These are phyloP conservation scores for Acinonyx jubatus DNA, from an alignment of 2,113 vertebrate species.

Conservation along the genomic window DNA sequence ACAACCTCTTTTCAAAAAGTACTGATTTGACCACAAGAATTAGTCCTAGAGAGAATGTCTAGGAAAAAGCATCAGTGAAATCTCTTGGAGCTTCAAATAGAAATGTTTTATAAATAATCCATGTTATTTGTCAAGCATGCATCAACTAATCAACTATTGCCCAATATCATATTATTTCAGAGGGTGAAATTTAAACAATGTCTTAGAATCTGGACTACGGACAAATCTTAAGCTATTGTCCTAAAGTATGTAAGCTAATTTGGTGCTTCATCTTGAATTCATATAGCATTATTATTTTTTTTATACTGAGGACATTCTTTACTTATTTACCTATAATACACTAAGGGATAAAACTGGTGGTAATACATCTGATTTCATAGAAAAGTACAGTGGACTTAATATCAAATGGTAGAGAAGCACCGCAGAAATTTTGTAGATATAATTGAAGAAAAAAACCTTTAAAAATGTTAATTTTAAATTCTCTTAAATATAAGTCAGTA, in stretches of 20 bases:
- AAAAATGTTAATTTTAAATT: background rate
- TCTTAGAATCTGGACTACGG: background rate
- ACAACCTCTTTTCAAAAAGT: background rate
- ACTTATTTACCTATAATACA: background rate
- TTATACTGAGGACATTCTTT: background rate
- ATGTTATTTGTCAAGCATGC: background rate
- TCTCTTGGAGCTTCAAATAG: background rate
- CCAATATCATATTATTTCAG: background rate
- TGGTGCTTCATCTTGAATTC: constrained; percentile 12
- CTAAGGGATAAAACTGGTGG: background rate
- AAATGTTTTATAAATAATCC: background rate
- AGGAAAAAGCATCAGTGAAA: background rate
- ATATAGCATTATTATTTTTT: background rate
- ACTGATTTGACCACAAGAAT: background rate
- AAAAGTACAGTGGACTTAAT: background rate
- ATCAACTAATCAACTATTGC: background rate
- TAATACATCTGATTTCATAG: background rate
- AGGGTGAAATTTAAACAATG: background rate
- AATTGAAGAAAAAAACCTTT: background rate
- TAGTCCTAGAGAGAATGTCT: background rate
- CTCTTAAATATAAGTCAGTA: background rate
- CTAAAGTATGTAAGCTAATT: background rate
- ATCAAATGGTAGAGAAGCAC: background rate
- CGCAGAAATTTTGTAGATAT: background rate
- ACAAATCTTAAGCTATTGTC: background rate